Percentiles rank a stretch among this genome's conserved stretches.
These are phyloP conservation scores for Agelaius phoeniceus DNA, from an alignment of 2,113 vertebrate genomes.

Conservation along the genomic window DNA sequence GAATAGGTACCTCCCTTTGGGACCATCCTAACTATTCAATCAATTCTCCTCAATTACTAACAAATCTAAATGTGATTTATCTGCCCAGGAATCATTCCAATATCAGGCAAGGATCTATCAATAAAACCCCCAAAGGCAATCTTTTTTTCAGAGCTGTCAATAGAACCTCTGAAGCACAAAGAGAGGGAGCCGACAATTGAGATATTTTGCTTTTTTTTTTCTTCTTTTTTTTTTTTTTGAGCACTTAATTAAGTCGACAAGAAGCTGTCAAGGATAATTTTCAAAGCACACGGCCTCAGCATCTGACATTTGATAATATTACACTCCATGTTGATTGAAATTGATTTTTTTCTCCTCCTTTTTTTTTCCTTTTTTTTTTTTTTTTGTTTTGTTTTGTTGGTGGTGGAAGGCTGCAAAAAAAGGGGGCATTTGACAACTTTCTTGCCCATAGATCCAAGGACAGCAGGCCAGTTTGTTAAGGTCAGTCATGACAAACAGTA, in stretches of 20 bases:
- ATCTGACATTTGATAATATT: conserved; percentile 99
- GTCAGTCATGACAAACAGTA: conserved; percentile 80
- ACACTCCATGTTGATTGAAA: conserved; percentile 98
- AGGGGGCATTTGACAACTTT: conserved; percentile 84
- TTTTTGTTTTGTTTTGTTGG: neutral
- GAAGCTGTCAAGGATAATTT: conserved; percentile 99
- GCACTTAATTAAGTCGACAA: conserved; percentile 99
- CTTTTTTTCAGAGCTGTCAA: conserved; percentile 94
- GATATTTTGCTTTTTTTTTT: conserved; percentile 81
- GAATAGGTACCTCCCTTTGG: conserved; percentile 75
- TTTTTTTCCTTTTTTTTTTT: neutral
- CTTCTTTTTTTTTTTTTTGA: conserved; percentile 76
- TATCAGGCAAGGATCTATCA: conserved; percentile 92
- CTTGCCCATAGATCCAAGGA: conserved; percentile 88
- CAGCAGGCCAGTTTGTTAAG: conserved; percentile 73
- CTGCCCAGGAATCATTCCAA: conserved; percentile 98
- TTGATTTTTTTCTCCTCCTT: conserved; percentile 82
- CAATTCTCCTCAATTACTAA: conserved; percentile 98
- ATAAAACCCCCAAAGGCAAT: conserved; percentile 92
- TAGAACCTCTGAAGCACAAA: conserved; percentile 88
- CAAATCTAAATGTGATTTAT: conserved; percentile 99
- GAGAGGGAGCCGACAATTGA: conserved; percentile 85
- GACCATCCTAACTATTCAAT: conserved; percentile 85
- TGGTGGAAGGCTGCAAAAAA: conserved; percentile 58
- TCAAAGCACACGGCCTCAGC: conserved; percentile 87